Conservation (phyloP, 2,797 vertebrate species). For the Coracias cyanogaster region DNA sequence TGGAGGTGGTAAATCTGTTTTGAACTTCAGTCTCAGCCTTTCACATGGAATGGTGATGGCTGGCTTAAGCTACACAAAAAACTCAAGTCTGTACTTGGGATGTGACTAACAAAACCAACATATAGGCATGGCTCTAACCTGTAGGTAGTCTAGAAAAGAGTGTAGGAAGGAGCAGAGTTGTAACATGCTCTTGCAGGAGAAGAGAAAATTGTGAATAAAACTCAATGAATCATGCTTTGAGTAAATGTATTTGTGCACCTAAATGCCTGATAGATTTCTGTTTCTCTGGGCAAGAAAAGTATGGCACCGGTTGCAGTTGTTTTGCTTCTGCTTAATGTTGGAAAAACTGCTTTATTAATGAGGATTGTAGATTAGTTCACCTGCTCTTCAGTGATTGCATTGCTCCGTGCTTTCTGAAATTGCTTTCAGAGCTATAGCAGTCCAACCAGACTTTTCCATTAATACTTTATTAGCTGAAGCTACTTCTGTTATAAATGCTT, state of each 20-base stretch:
- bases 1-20: not conserved
- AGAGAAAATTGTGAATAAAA: not conserved
- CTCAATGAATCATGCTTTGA: not conserved
- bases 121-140: not conserved
- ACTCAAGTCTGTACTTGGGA: not conserved
- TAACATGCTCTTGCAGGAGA: not conserved
- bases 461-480: constrained; percentile 47
- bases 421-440: not conserved
- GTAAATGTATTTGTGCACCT: not conserved
- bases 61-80: not conserved
- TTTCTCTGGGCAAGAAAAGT: not conserved
- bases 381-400: not conserved
- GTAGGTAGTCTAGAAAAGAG: not conserved
- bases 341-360: constrained; percentile 26
- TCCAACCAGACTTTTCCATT: constrained; percentile 23
- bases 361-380: not conserved
- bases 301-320: not conserved
- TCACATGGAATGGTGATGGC: fast-evolving
- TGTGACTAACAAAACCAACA: not conserved
- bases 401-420: constrained; percentile 8
- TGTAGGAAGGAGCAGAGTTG: not conserved
- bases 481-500: not conserved
- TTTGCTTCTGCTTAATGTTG: not conserved
- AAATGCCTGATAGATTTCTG: not conserved
- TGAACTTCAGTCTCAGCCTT: not conserved